A percentile compares a stretch with the other conserved stretches of the same genome.
These are phyloP conservation scores for Sardinella longiceps DNA, from an alignment of 2,797 vertebrate genomes.

Conservation along the genomic window DNA sequence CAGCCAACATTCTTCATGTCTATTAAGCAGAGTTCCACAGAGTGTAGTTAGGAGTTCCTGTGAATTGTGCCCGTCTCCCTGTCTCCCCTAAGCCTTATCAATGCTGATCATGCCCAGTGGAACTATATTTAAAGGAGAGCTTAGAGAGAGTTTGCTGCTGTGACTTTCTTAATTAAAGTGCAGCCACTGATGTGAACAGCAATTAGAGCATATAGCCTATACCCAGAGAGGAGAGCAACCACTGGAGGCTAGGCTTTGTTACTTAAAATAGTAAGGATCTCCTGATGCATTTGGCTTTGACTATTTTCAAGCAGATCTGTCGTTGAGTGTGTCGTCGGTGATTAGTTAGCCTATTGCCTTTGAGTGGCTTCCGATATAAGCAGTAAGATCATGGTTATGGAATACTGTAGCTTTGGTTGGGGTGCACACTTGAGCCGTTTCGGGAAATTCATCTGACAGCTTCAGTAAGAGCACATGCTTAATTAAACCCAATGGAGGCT, in stretches of 20 bases:
- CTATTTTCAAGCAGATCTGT: neutral
- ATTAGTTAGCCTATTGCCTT: neutral
- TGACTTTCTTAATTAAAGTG: slow-evolving; percentile 2
- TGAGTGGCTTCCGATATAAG: neutral
- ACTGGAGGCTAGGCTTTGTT: neutral
- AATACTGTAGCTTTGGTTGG: neutral
- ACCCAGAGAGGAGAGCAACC: neutral
- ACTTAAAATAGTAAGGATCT: neutral
- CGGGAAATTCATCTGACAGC: neutral
- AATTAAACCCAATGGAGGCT: neutral
- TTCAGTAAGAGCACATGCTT: neutral
- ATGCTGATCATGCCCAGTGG: slow-evolving; percentile 43
- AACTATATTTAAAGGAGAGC: slow-evolving; percentile 57
- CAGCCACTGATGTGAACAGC: slow-evolving; percentile 3
- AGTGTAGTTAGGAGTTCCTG: neutral
- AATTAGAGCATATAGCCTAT: neutral
- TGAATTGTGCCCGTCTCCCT: neutral
- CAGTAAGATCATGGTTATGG: neutral
- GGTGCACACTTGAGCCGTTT: neutral
- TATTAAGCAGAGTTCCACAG: neutral
- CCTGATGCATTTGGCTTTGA: neutral
- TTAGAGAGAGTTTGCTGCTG: slow-evolving; percentile 42
- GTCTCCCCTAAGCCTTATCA: slow-evolving; percentile 45
- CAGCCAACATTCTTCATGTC: neutral
- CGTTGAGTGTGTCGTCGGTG: neutral